Evolutionary conservation across 2,113 vertebrate species (phyloP).

Genomic region (Neolamprologus variostigma): DNA sequence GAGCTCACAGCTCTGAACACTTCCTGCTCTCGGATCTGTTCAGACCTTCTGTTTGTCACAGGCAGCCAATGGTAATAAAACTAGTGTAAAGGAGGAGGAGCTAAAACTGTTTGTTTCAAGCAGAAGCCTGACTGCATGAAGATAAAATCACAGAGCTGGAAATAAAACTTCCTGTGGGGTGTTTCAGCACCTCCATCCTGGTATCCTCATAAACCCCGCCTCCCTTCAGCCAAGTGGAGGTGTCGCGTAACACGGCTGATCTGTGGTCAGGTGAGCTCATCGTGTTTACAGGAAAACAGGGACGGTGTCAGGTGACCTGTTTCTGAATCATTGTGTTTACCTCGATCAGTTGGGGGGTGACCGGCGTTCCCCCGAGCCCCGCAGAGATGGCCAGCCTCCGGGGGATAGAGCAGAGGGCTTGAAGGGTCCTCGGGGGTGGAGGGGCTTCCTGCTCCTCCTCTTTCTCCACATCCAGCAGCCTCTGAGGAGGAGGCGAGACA

Average conservation of each 20-base stretch:
- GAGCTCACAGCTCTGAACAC: neutral
- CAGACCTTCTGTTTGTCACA: neutral
- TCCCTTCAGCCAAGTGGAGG: neutral
- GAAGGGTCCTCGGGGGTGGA: slow-evolving; percentile 6
- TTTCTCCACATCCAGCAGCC: neutral
- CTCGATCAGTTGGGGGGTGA: slow-evolving; percentile 66
- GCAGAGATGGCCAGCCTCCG: slow-evolving; percentile 41
- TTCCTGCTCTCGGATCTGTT: neutral
- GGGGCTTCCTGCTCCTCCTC: slow-evolving; percentile 48
- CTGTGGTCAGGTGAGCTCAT: neutral
- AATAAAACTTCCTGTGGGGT: neutral
- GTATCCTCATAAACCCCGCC: neutral
- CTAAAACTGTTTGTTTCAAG: neutral
- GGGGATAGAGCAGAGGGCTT: slow-evolving; percentile 37
- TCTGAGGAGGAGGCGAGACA: slow-evolving; percentile 9
- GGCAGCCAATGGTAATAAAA: neutral
- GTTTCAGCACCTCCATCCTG: neutral
- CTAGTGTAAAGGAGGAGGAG: neutral
- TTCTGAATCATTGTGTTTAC: neutral
- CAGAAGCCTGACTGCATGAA: neutral
- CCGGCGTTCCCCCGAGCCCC: slow-evolving; percentile 46
- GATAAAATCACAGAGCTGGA: neutral
- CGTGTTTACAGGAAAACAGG: neutral
- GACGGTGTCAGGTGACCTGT: neutral
- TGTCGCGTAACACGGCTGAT: neutral